phyloP scores from a whole-genome alignment of 2,113 vertebrate species.

The Petrocephalus zakoni region DNA sequence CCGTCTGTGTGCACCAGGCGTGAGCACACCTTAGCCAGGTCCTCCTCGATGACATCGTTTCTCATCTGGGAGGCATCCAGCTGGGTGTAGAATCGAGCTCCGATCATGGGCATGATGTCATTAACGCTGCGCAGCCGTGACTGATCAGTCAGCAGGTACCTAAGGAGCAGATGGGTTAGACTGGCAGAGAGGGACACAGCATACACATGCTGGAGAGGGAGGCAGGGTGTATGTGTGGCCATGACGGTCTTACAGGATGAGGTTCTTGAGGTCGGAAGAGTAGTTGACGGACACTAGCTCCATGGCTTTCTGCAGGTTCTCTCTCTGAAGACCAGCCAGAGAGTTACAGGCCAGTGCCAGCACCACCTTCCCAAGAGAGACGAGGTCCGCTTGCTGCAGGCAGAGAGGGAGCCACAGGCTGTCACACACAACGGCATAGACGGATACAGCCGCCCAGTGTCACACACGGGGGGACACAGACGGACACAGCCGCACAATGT shows the following conservation, averaged over 20 bases:
- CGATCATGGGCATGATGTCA: slow-evolving; percentile 99
- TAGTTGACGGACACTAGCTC: slow-evolving; percentile 81
- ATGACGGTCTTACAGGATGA: slow-evolving; percentile 47
- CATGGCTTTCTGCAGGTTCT: slow-evolving; percentile 79
- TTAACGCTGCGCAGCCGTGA: slow-evolving; percentile 95
- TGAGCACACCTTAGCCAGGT: slow-evolving; percentile 84
- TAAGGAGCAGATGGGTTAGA: slow-evolving; percentile 32
- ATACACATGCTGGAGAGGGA: background rate
- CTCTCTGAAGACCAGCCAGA: slow-evolving; percentile 92
- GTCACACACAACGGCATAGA: background rate
- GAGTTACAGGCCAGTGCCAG: slow-evolving; percentile 97
- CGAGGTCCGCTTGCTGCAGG: slow-evolving; percentile 76
- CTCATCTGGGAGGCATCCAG: slow-evolving; percentile 97
- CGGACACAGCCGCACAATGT: no score
- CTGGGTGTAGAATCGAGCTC: slow-evolving; percentile 96
- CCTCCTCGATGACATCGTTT: slow-evolving; percentile 97
- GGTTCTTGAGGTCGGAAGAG: slow-evolving; percentile 79
- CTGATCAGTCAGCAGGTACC: slow-evolving; percentile 96
- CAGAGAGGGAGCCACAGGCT: background rate
- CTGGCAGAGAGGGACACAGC: background rate
- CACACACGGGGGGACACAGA: background rate
- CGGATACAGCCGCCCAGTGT: no score
- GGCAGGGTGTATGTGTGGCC: background rate
- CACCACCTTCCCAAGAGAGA: slow-evolving; percentile 84
- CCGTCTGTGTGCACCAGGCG: background rate